Base-by-base conservation (phyloP, 2,797 vertebrate genomes). In the Mallotus villosus region DNA sequence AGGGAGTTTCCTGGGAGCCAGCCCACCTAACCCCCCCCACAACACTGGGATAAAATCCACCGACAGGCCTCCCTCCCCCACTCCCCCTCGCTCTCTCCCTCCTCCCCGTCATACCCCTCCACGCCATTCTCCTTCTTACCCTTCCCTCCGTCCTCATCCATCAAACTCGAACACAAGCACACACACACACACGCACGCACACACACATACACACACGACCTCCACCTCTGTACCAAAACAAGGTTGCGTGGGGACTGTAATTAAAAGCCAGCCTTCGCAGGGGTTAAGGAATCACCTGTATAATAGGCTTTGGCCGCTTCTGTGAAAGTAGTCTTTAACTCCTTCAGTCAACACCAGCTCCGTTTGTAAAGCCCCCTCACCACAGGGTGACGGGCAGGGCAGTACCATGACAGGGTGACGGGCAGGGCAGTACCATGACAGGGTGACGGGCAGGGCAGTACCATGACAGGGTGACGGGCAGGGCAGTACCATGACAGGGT, bases 1-100 rank as follows among this genome's bases (percentile, higher is more conserved):
- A 88, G 92, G 92, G 92, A 90, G 92, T 91, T 92, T 93, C 91
- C 92, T 90, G 84, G 90, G 90, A 89, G 89, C 88, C 88, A 85
- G 81, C 87, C 88, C 67, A 83, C 83, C 84, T 85, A 88, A 90
- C 86, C 88, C 86, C 88, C 88, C 87, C 85, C 81, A 85, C 76
- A 80, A 85, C 79, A 87, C 34, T 24, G 74, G 63, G 73, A 78
- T 62, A 76, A 74, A 81, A 73, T 80, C 64, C 72, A 77, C 73
- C 4, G 58, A 67, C 60, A 66, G 78, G 78, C 77, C 78, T 65
- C 75, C 82, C 76, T 82, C 85, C 82, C 68, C 11, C 27, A 61
- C 68, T 61, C 61, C 22, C 22, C 82, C 78, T 68, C n/a, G 71
- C 78, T 53, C 63, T 61, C 71, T 49, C 25, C 34, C 17, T n/a